phyloP scores from a whole-genome alignment of 2,797 vertebrate species.

The Coccyzus lansbergi region DNA sequence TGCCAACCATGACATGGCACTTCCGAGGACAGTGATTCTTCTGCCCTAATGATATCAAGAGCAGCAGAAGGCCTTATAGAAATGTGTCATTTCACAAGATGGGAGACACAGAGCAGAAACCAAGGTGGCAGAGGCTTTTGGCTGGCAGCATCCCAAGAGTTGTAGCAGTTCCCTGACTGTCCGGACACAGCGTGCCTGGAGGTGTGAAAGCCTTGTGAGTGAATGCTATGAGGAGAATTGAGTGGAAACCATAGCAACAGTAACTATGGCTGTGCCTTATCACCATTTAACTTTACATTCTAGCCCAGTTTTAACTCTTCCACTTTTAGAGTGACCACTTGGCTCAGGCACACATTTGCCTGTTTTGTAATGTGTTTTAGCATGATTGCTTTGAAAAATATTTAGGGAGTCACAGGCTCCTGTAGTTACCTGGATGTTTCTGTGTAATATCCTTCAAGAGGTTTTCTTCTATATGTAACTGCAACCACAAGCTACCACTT shows the following conservation, averaged over 20 bases:
- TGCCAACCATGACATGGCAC: rapidly evolving
- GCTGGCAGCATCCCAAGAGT: background rate
- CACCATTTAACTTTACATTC: background rate
- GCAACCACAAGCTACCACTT: background rate
- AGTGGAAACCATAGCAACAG: background rate
- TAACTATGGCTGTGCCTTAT: background rate
- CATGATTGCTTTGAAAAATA: background rate
- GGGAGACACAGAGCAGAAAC: background rate
- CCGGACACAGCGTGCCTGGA: background rate
- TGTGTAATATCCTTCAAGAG: background rate
- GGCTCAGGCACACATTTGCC: background rate
- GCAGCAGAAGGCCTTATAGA: background rate
- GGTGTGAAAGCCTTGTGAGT: background rate
- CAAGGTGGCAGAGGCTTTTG: background rate
- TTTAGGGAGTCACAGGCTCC: background rate
- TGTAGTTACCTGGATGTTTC: background rate
- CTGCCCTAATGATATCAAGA: background rate
- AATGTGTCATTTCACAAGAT: background rate
- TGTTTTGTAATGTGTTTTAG: background rate
- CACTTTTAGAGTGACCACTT: background rate
- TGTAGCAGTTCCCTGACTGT: background rate
- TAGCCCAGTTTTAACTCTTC: background rate
- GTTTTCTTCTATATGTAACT: background rate
- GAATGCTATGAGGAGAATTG: background rate
- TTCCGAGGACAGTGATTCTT: background rate